Conservation (phyloP, 2,888 invertebrate genomes). For the Limnephilus lunatus region DNA sequence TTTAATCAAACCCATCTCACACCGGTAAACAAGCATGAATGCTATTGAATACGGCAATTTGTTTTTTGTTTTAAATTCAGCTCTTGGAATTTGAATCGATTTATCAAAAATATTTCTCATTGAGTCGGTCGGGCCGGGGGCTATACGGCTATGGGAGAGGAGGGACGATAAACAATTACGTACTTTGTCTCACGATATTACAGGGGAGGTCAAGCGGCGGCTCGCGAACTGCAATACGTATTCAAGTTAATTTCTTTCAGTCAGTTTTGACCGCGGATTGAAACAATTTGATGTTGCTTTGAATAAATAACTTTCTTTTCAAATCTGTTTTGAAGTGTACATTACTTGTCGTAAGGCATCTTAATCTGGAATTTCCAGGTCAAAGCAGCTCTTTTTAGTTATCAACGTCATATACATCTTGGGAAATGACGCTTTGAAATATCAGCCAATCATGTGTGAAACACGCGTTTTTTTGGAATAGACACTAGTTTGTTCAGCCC, state of each 20-base stretch:
- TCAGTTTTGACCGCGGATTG: not conserved
- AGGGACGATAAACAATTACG: slow-evolving; percentile 34
- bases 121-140: slow-evolving; percentile 31
- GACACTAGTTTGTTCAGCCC: too few relatives aligned
- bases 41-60: slow-evolving; percentile 44
- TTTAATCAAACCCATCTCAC: not conserved
- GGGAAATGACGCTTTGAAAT: too few relatives aligned
- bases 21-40: slow-evolving; percentile 43
- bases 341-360: too few relatives aligned
- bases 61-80: slow-evolving; percentile 6
- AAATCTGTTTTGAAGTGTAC: not conserved
- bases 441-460: too few relatives aligned
- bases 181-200: slow-evolving; percentile 39
- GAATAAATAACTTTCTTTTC: not conserved
- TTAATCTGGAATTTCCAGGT: too few relatives aligned
- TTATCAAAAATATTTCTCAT: slow-evolving; percentile 47
- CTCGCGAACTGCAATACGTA: not conserved
- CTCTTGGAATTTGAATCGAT: slow-evolving; percentile 43
- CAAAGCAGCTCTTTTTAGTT: too few relatives aligned
- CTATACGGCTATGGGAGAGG: not conserved
- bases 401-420: too few relatives aligned
- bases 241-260: not conserved
- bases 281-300: too few relatives aligned
- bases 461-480: too few relatives aligned
- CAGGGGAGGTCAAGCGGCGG: not conserved